Base-by-base conservation (phyloP, 2,888 invertebrate species). In the Phrixothrix hirtus region DNA sequence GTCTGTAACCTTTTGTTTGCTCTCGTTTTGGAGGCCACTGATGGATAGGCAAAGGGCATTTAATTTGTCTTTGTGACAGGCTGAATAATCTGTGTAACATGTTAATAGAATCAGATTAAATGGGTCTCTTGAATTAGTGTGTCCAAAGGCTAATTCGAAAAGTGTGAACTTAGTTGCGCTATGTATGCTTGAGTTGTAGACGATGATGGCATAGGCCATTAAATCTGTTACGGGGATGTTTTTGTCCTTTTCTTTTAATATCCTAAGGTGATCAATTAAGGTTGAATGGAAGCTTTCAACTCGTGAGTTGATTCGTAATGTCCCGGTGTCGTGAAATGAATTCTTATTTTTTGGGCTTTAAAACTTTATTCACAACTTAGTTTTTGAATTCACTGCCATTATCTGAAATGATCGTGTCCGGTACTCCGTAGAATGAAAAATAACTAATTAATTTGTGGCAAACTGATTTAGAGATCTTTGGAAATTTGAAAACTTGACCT, bases 261-360 rank as follows among this genome's bases (percentile, higher is more conserved):
- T 9, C 32, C 39, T 9, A 10, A 45, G 14, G 12, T 45, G 45
- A 36, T 45, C 45, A 26, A 45, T 45, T n/a, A 45, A 13, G 12
- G 45, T 45, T 12, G 45, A 45, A 35, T 45, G 45, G 12, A 36
- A 45, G 16, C 36, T 34, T 36, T 45, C 45, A 4, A 45, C 11
- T 1, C 30, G 12, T 5, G 27, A 15, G 16, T 45, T 45, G 45
- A 45, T 45, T 45, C 36, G 15, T 45, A 36, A 30, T 45, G 45
- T 6, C 27, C 30, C 29, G 44, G 29, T n/a, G 44, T 44, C 11
- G 44, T 44, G n/a, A 44, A 26, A 31, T 46, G 37, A 5, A 46
- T 16, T n/a, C 21, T 31, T 9, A 46, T 32, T 37, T 38, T 46
- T 12, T 37, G 46, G n/a, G 25, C 38, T 37, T 30, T 15, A 46